Base-by-base conservation (phyloP, 1,140 invertebrate genomes). In the Oncopodura yosiiana region DNA sequence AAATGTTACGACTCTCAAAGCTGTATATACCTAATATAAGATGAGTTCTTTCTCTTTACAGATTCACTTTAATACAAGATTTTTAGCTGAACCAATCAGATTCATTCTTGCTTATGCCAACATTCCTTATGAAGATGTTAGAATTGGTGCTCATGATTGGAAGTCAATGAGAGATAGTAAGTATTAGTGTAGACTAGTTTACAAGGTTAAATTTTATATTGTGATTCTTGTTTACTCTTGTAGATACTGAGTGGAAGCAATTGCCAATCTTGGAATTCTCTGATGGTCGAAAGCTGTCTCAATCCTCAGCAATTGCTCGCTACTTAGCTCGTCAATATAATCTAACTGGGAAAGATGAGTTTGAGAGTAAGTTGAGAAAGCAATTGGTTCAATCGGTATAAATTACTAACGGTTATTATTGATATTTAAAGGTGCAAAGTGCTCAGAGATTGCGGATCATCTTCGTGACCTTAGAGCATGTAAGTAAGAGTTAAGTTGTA, bases 251-350 rank as follows among this genome's bases (percentile, higher is more conserved):
- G 5, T 49, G 46, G 46, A 32, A 32, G 2, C 29, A 38, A 12
- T 32, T 49, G 30, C 46, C 46, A 4, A 36, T 49, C 12, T 29
- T 49, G 18, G 46, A 37, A 36, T 36, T 49, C 18, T 29, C 24
- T 26, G 46, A 30, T 4, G 37, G 37, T 14, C n/a, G n/a, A n/a
- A 19, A 49, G 23, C 34, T 49, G 12, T 49, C 9, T 16, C 46
- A 49, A 30, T 49, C 46, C 11, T 3, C 11, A 18, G 46, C 46
- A 5, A 49, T 49, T 37, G 30, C 46, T 5, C 29, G 32, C 14
- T 38, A 49, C 16, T 12, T 49, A 9, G 46, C 46, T 21, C 4
- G 30, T 21, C n/a, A 49, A 23, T 37, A 37, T 30, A 38, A 38
- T 21, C 21, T 49, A 21, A 30, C 23, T 12, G 30, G 30, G 12